Percentiles rank a stretch among this genome's conserved stretches.
phyloP scores from a whole-genome alignment of 1,140 invertebrate genomes.

The Trichoplusia ni region DNA sequence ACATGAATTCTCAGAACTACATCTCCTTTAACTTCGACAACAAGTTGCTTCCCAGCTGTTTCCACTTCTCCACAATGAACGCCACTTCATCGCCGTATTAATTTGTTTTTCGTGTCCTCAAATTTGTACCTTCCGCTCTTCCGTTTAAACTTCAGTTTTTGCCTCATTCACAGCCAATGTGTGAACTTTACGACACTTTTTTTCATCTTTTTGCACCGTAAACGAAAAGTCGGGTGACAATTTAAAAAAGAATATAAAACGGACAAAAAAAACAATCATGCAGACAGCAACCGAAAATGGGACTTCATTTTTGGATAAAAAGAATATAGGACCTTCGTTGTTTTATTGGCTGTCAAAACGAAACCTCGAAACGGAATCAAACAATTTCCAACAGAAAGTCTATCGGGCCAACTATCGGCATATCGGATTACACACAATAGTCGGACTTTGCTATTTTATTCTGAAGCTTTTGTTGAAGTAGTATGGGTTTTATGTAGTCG shows the following conservation, averaged over 20 bases:
- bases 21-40: slow-evolving; percentile 12
- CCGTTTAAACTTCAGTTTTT: slow-evolving; percentile 48
- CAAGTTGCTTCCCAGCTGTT: slow-evolving; percentile 50
- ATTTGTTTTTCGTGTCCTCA: slow-evolving; percentile 76
- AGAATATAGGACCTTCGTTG: slow-evolving; percentile 18
- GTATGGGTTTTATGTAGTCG: slow-evolving; percentile 43
- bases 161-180: slow-evolving; percentile 36
- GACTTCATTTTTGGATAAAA: slow-evolving; percentile 17
- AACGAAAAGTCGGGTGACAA: slow-evolving; percentile 25
- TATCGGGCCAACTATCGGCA: slow-evolving; percentile 64
- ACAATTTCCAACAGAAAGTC: slow-evolving; percentile 63
- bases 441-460: slow-evolving; percentile 58
- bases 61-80: slow-evolving; percentile 58
- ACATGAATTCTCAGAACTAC: slow-evolving; percentile 9
- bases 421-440: slow-evolving; percentile 75
- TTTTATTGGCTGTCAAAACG: slow-evolving; percentile 47
- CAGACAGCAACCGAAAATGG: slow-evolving; percentile 21
- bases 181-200: slow-evolving; percentile 25
- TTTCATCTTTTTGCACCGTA: slow-evolving; percentile 16
- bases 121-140: slow-evolving; percentile 73
- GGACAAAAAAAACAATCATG: slow-evolving; percentile 22
- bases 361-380: slow-evolving; percentile 60
- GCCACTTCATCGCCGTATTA: slow-evolving; percentile 51
- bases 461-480: slow-evolving; percentile 26
- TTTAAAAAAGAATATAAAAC: slow-evolving; percentile 23